Base-by-base conservation (phyloP, 2,113 vertebrate genomes). In the Gallinago undulata region DNA sequence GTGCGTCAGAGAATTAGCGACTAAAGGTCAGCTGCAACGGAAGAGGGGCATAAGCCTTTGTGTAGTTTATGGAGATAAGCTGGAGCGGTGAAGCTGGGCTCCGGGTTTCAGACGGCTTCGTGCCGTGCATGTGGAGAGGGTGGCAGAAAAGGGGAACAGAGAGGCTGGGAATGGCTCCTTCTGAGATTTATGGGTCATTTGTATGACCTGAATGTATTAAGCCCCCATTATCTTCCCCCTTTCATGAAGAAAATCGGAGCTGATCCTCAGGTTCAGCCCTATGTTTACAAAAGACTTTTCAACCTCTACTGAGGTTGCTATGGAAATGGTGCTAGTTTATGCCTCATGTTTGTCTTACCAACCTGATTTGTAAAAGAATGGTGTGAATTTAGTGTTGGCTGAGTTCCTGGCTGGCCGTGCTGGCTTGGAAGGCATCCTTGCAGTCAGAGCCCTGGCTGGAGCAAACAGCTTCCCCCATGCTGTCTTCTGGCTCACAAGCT, bases 321-420 rank as follows among this genome's bases (percentile, higher is more conserved):
- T 96, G 95, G 96, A 92, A 92, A 96, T 94, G 30, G 69, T 73
- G 28, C 73, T 77, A 80, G 86, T 95, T 94, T 93, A 48, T 93
- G 90, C 64, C 85, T 97, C 15, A 1, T 79, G 94, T 95, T 96
- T 93, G 80, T 93, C 96, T 95, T 93, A 78, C 90, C 92, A 87
- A 92, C 90, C 95, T 92, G 94, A 96, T 96, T 95, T 96, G 90
- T 95, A 95, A 94, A 94, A 97, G 96, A 95, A 94, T 88, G 83
- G 92, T 92, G 92, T 94, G 96, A 95, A 89, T 96, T 90, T 64
- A 68, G 76, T 17, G 69, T 55, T 94, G 95, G 95, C 93, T 75
- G 92, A 28, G 51, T 89, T 94, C 96, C 96, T 69, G 60, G 94
- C 90, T 86, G 89, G 93, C 87, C 15, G 2, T 0, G 8, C 87